These are phyloP conservation scores for Hybos culiciformis DNA, from an alignment of 2,888 invertebrate species.

Conservation along the genomic window DNA sequence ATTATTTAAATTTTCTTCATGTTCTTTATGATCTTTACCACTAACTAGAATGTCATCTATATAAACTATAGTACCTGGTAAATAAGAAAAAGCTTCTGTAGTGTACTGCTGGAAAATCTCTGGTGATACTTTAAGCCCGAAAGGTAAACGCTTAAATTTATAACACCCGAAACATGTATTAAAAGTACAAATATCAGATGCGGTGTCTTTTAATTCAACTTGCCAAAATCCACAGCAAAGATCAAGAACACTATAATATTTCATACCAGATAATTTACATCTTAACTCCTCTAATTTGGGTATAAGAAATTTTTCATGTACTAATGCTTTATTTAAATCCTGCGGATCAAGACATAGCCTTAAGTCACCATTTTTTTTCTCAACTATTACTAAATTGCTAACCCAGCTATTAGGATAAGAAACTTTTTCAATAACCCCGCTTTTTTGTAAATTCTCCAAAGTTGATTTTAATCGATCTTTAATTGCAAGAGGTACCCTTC, in stretches of 20 bases:
- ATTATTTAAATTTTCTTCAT: too few species aligned
- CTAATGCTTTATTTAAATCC: constrained; percentile 16
- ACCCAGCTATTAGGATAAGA: constrained; percentile 1
- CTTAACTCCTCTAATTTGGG: constrained; percentile 16
- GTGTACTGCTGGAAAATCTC: too few species aligned
- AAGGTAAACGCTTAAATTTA: constrained; percentile 14
- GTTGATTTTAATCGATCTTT: background rate
- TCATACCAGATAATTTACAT: constrained; percentile 13
- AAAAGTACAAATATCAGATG: constrained; percentile 22
- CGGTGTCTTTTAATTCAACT: constrained; percentile 17
- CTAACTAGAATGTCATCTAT: constrained; percentile 19
- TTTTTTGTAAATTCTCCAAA: background rate
- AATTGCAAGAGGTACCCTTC: constrained; percentile 1
- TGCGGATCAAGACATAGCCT: constrained; percentile 20
- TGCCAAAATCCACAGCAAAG: constrained; percentile 15
- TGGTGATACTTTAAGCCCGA: constrained; percentile 15
- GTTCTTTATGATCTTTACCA: too few species aligned
- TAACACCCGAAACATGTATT: constrained; percentile 11
- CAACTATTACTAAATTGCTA: constrained; percentile 16
- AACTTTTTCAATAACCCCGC: constrained; percentile 3
- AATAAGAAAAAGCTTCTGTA: too few species aligned
- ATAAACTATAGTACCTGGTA: constrained; percentile 21
- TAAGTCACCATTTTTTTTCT: constrained; percentile 17
- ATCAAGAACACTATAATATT: constrained; percentile 16
- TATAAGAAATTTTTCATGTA: constrained; percentile 15